phyloP scores from a whole-genome alignment of 2,888 invertebrate genomes.

The Caenorhabditis sp. region DNA sequence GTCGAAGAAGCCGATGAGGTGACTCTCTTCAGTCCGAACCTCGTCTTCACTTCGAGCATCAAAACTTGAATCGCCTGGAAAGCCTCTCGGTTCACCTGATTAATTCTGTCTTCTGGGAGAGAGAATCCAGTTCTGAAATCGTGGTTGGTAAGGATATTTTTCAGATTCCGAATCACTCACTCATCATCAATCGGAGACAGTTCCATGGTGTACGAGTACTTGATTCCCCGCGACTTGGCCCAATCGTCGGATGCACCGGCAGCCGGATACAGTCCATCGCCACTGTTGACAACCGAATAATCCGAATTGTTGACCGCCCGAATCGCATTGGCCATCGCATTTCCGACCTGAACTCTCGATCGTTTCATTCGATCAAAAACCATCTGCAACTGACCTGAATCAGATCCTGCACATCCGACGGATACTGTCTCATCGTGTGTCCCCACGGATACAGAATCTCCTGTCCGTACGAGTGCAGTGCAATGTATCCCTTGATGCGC shows the following conservation, averaged over 20 bases:
- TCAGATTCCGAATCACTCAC: conserved; percentile 37
- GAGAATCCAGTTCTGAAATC: conserved; percentile 68
- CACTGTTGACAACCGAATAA: conserved; percentile 73
- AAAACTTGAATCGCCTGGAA: conserved; percentile 60
- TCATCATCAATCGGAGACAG: conserved; percentile 69
- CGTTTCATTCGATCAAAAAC: neutral
- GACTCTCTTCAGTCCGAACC: conserved; percentile 15
- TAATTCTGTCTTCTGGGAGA: conserved; percentile 69
- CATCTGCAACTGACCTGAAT: conserved; percentile 31
- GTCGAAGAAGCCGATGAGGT: conserved; percentile 23
- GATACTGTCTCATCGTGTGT: conserved; percentile 69
- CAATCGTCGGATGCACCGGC: conserved; percentile 80
- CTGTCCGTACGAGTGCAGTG: conserved; percentile 79
- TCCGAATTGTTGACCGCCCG: conserved; percentile 70
- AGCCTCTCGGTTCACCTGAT: conserved; percentile 66
- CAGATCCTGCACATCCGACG: conserved; percentile 75
- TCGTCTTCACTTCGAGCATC: conserved; percentile 37
- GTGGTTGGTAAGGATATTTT: neutral
- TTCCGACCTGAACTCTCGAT: conserved; percentile 20
- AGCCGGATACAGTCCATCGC: conserved; percentile 78
- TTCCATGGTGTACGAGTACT: conserved; percentile 80
- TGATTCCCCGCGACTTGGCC: conserved; percentile 78
- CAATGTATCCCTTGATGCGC: conserved; percentile 72
- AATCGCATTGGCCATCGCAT: conserved; percentile 73
- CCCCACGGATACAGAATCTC: conserved; percentile 79